These are phyloP conservation scores for Leptinotarsa tumamoca DNA, from an alignment of 2,888 invertebrate species.

Conservation along the genomic window DNA sequence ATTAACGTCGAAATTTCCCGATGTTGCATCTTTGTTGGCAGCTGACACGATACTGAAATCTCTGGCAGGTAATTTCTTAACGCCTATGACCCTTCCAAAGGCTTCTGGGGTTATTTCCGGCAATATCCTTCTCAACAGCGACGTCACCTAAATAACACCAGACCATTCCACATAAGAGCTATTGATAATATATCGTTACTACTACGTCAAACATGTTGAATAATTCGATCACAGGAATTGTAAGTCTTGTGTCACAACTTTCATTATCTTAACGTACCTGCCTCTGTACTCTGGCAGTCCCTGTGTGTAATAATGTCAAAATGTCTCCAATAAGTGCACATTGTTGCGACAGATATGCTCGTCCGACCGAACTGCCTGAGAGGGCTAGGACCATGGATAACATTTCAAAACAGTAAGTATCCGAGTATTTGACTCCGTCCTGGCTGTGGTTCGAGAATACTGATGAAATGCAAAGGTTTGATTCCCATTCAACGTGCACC, in stretches of 20 bases:
- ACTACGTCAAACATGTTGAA: too few species aligned
- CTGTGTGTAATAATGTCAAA: slow-evolving; percentile 89
- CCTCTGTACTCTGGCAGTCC: slow-evolving; percentile 93
- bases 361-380: slow-evolving; percentile 91
- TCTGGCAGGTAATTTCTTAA: slow-evolving; percentile 77
- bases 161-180: slow-evolving; percentile 37
- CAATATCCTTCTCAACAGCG: slow-evolving; percentile 86
- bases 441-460: slow-evolving; percentile 62
- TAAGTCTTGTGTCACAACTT: not conserved
- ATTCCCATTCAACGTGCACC: slow-evolving; percentile 93
- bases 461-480: slow-evolving; percentile 69
- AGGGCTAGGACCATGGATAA: slow-evolving; percentile 93
- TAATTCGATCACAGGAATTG: too few species aligned
- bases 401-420: slow-evolving; percentile 99
- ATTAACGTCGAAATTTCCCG: slow-evolving; percentile 69
- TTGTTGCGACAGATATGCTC: slow-evolving; percentile 91
- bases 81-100: slow-evolving; percentile 82
- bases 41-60: slow-evolving; percentile 81
- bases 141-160: slow-evolving; percentile 75
- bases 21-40: slow-evolving; percentile 66
- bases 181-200: too few species aligned
- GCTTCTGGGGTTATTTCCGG: slow-evolving; percentile 90
- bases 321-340: slow-evolving; percentile 86
- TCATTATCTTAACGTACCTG: slow-evolving; percentile 70
- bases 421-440: slow-evolving; percentile 71